These are phyloP conservation scores for Zaprionus lineosus DNA, from an alignment of 2,888 invertebrate genomes.

Conservation along the genomic window DNA sequence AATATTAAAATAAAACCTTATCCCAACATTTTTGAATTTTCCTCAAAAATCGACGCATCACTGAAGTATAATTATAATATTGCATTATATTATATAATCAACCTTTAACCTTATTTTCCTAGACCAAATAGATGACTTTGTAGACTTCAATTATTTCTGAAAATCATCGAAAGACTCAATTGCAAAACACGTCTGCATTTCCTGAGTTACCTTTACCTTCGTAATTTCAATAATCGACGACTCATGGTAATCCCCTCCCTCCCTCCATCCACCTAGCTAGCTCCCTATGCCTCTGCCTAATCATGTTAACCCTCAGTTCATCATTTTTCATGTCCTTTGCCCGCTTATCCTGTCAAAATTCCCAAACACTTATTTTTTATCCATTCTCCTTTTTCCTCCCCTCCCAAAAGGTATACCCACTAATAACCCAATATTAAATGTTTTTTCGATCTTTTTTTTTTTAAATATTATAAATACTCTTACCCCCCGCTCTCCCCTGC, in stretches of 20 bases:
- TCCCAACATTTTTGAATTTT: too few relatives aligned
- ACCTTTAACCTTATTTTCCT: too few relatives aligned
- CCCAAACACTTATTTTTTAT: constrained; percentile 60
- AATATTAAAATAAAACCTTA: too few relatives aligned
- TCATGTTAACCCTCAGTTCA: constrained; percentile 26
- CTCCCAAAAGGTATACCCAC: constrained; percentile 51
- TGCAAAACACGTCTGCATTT: too few relatives aligned
- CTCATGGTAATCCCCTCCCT: constrained; percentile 28
- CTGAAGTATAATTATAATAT: too few relatives aligned
- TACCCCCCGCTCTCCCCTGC: constrained; percentile 10
- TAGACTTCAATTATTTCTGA: too few relatives aligned
- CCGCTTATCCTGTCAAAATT: constrained; percentile 72
- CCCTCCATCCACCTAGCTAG: background rate
- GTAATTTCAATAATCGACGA: constrained; percentile 36
- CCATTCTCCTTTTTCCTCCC: constrained; percentile 22
- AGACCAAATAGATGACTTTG: too few relatives aligned
- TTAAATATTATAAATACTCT: constrained; percentile 20
- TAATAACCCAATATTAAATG: constrained; percentile 67
- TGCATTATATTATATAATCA: too few relatives aligned
- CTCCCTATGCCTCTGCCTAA: constrained; percentile 12
- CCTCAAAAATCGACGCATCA: too few relatives aligned
- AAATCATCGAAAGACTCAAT: background rate
- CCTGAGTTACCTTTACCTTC: background rate
- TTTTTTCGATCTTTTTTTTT: constrained; percentile 29
- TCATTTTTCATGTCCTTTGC: constrained; percentile 68